Percentiles rank a stretch among this genome's conserved stretches.
These are phyloP conservation scores for Pheosia gnoma DNA, from an alignment of 2,888 invertebrate species.

Conservation along the genomic window DNA sequence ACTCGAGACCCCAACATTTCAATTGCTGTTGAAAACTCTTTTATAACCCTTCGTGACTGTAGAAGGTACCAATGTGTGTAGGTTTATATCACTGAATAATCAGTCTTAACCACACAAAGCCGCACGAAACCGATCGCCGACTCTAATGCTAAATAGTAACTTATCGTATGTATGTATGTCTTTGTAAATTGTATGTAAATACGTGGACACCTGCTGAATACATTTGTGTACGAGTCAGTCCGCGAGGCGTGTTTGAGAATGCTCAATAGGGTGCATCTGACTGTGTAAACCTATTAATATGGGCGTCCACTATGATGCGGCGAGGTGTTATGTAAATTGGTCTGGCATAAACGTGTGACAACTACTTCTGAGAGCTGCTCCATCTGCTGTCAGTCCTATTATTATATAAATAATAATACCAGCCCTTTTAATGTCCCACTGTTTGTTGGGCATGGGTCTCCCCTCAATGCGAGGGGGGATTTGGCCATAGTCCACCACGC, in stretches of 20 bases:
- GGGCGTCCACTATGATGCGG: conserved; percentile 57
- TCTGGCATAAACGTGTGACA: conserved; percentile 54
- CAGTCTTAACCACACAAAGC: conserved; percentile 16
- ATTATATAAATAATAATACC: background rate
- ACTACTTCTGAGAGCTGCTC: conserved; percentile 33
- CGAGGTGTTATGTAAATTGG: conserved; percentile 68
- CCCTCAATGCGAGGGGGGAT: no score
- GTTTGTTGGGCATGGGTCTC: no score
- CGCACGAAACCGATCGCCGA: conserved; percentile 60
- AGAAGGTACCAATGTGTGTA: no score
- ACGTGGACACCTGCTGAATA: conserved; percentile 82
- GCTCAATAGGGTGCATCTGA: conserved; percentile 72
- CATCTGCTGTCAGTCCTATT: background rate
- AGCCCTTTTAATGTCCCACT: no score
- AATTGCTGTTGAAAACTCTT: no score
- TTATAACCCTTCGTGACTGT: no score
- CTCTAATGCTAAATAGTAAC: conserved; percentile 65
- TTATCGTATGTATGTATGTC: conserved; percentile 64
- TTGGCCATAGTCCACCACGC: no score
- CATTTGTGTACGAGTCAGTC: conserved; percentile 68
- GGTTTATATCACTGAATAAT: background rate
- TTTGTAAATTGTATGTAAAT: conserved; percentile 83
- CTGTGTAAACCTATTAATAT: conserved; percentile 79
- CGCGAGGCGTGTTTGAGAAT: conserved; percentile 69
- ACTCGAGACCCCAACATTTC: no score